Conservation (phyloP, 2,797 vertebrate genomes). For the Platyrinchus mystaceus region DNA sequence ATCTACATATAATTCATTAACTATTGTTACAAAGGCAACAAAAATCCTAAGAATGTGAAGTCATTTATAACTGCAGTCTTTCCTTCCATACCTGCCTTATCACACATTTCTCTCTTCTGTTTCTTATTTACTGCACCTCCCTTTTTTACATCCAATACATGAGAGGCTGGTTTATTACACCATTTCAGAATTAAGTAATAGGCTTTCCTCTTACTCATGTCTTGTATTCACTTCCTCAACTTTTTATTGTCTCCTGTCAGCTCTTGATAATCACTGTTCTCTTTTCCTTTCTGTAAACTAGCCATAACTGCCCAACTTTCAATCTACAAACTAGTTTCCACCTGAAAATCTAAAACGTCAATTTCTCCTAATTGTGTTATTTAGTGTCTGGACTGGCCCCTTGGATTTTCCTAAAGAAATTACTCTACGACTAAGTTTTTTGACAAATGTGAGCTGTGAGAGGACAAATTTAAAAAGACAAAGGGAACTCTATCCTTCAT, state of each 20-base stretch:
- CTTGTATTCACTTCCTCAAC: neutral
- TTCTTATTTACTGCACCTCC: neutral
- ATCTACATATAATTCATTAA: neutral
- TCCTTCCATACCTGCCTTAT: neutral
- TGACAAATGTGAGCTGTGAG: neutral
- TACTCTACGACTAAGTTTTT: neutral
- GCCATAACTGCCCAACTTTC: neutral
- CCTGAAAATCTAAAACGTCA: neutral
- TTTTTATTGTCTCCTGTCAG: neutral
- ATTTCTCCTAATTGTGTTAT: neutral
- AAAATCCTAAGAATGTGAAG: conserved; percentile 19
- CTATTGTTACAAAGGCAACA: conserved; percentile 12
- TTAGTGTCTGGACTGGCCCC: neutral
- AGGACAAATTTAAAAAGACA: neutral
- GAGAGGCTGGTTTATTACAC: neutral
- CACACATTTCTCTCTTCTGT: neutral
- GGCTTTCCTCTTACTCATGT: neutral
- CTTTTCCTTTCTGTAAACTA: neutral
- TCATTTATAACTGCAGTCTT: neutral
- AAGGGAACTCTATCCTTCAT: neutral
- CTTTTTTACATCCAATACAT: neutral
- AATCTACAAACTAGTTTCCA: neutral
- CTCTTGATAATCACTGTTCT: neutral
- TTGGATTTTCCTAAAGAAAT: neutral
- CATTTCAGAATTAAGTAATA: neutral